Evolutionary conservation across 92 coral and sea anemone species (phyloP).

Genomic region (Palythoa caribaeorum): DNA sequence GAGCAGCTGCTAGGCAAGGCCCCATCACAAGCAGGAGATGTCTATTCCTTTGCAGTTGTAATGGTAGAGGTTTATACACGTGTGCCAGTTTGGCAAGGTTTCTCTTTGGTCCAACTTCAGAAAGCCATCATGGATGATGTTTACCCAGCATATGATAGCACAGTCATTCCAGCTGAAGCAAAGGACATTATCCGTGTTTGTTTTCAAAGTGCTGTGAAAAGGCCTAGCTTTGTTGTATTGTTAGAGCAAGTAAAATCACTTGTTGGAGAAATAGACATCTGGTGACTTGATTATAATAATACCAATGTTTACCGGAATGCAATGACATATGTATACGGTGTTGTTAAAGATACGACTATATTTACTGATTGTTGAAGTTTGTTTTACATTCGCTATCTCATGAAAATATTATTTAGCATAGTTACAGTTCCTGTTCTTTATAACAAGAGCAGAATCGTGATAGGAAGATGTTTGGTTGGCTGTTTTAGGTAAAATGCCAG

Average conservation of each 20-base stretch:
- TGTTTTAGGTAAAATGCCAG: constrained; percentile 4
- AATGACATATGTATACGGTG: constrained; percentile 5
- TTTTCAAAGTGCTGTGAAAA: constrained; percentile 33
- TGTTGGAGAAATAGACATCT: constrained; percentile 26
- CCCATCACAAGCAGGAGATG: constrained; percentile 51
- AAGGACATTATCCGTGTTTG: constrained; percentile 29
- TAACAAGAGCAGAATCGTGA: constrained; percentile 5
- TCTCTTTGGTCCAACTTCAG: constrained; percentile 8
- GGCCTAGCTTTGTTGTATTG: constrained; percentile 30
- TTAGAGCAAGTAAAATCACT: constrained; percentile 9
- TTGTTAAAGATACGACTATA: constrained; percentile 6
- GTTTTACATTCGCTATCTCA: background rate
- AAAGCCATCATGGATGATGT: constrained; percentile 33
- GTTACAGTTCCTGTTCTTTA: constrained; percentile 7
- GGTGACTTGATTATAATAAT: constrained; percentile 24
- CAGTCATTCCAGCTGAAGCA: constrained; percentile 4
- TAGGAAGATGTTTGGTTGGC: background rate
- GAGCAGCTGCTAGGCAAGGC: constrained; percentile 47
- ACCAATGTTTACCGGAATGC: background rate
- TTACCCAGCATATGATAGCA: constrained; percentile 15
- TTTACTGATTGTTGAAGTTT: constrained; percentile 2
- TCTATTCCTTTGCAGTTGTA: constrained; percentile 54
- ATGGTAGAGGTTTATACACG: constrained; percentile 44
- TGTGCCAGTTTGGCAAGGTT: constrained; percentile 49
- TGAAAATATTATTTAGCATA: constrained; percentile 4